Evolutionary conservation across 53 echinoderm and acorn worm genomes (phyloP).

Genomic region (Patiria pectinifera): DNA sequence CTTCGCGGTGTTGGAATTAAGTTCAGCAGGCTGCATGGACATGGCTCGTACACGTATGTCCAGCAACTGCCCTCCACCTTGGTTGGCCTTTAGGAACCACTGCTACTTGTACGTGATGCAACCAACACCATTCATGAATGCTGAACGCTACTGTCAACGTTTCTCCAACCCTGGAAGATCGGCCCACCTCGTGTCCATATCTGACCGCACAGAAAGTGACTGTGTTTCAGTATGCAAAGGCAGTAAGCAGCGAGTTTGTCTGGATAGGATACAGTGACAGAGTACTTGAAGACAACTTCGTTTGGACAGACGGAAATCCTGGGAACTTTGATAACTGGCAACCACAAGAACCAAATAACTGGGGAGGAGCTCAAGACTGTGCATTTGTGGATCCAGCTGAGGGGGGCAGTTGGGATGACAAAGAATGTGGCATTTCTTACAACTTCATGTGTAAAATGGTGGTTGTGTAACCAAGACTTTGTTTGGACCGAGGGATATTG

Average conservation of each 20-base stretch:
- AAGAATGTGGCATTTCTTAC: too few relatives aligned
- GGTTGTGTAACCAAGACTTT: too few relatives aligned
- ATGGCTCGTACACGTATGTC: background rate
- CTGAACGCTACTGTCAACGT: background rate
- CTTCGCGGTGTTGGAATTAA: background rate
- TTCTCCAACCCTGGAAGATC: background rate
- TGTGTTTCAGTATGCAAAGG: background rate
- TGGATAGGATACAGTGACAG: conserved; percentile 16
- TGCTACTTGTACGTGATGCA: background rate
- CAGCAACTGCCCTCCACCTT: background rate
- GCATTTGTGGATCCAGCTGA: too few relatives aligned
- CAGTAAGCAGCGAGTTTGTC: background rate
- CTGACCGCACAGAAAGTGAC: background rate
- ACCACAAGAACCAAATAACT: background rate
- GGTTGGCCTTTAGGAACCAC: conserved; percentile 9
- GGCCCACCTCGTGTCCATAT: conserved; percentile 5
- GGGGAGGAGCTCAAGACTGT: background rate
- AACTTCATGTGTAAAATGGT: too few relatives aligned
- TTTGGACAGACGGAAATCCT: background rate
- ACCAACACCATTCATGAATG: background rate
- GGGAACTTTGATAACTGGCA: background rate
- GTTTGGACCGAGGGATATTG: conserved; percentile 2
- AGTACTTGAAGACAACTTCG: background rate
- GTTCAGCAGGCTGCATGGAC: background rate
- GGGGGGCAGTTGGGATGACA: too few relatives aligned